These are phyloP conservation scores for Umimayanthus kanabou DNA, from an alignment of 92 coral and sea anemone genomes.

Conservation along the genomic window DNA sequence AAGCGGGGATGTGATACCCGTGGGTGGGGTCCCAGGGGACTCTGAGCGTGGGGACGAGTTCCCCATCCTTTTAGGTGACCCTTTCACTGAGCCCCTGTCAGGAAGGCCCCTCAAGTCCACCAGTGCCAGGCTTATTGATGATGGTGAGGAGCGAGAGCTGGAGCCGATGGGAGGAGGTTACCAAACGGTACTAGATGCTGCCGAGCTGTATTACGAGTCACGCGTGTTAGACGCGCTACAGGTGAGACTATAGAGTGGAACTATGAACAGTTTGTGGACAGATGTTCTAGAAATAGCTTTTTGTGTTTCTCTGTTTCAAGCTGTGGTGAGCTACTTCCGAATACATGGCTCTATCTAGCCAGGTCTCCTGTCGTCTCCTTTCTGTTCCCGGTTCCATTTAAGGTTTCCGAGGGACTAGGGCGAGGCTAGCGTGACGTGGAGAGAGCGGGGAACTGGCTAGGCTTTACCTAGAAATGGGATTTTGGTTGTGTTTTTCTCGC, in stretches of 20 bases:
- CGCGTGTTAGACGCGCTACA: slow-evolving; percentile 90
- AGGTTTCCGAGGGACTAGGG: no score
- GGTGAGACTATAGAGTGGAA: slow-evolving; percentile 22
- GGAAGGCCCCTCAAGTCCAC: slow-evolving; percentile 86
- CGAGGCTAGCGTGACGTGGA: no score
- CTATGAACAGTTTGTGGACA: no score
- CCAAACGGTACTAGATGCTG: slow-evolving; percentile 89
- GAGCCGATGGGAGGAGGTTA: slow-evolving; percentile 98
- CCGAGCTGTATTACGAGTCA: slow-evolving; percentile 88
- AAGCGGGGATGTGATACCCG: slow-evolving; percentile 89
- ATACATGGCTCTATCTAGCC: no score
- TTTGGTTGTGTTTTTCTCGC: no score
- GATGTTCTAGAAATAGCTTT: no score
- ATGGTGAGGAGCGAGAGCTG: slow-evolving; percentile 89
- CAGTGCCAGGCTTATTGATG: slow-evolving; percentile 89
- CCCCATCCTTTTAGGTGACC: slow-evolving; percentile 83
- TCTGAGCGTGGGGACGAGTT: slow-evolving; percentile 93
- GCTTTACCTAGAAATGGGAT: no score
- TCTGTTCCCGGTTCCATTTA: no score
- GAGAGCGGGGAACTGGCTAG: no score
- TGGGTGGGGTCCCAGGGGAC: slow-evolving; percentile 91
- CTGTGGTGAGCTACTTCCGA: no score
- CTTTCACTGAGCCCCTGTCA: slow-evolving; percentile 89
- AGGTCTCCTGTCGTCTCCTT: no score
- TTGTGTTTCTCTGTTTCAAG: no score